A percentile compares a stretch with the other conserved stretches of the same genome.
Evolutionary conservation across 1,140 invertebrate genomes (phyloP).

Genomic region (Gyrodactylus salaris): DNA sequence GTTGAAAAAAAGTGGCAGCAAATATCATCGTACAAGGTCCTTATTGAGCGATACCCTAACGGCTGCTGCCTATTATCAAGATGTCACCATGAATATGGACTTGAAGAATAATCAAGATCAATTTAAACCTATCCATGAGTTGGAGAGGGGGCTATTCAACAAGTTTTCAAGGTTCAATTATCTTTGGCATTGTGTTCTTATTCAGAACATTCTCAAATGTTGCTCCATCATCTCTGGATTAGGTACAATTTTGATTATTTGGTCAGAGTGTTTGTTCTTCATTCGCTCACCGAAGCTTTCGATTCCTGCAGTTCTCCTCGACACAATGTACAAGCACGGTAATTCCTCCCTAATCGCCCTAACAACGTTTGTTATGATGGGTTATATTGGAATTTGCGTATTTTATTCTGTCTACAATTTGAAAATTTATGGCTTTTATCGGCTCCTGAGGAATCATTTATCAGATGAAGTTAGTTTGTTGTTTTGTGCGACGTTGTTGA

Average conservation of each 20-base stretch:
- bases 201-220: background rate
- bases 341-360: background rate
- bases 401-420: slow-evolving; percentile 90
- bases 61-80: background rate
- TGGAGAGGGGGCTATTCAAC: too few species aligned
- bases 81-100: background rate
- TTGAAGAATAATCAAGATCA: too few species aligned
- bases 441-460: slow-evolving; percentile 72
- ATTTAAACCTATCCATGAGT: too few species aligned
- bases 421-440: slow-evolving; percentile 71
- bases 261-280: background rate
- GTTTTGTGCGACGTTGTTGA: slow-evolving; percentile 72
- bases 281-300: background rate
- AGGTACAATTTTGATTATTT: background rate
- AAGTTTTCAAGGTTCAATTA: background rate
- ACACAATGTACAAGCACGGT: background rate
- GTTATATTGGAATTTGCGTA: slow-evolving; percentile 33
- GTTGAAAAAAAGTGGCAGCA: background rate
- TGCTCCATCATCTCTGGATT: background rate
- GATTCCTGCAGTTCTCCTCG: background rate
- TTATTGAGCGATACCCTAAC: background rate
- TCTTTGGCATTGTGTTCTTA: background rate
- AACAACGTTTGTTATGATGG: background rate
- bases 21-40: background rate
- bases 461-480: slow-evolving; percentile 93